Evolutionary conservation across 2,888 invertebrate genomes (phyloP).

Genomic region (Noctua fimbriata): DNA sequence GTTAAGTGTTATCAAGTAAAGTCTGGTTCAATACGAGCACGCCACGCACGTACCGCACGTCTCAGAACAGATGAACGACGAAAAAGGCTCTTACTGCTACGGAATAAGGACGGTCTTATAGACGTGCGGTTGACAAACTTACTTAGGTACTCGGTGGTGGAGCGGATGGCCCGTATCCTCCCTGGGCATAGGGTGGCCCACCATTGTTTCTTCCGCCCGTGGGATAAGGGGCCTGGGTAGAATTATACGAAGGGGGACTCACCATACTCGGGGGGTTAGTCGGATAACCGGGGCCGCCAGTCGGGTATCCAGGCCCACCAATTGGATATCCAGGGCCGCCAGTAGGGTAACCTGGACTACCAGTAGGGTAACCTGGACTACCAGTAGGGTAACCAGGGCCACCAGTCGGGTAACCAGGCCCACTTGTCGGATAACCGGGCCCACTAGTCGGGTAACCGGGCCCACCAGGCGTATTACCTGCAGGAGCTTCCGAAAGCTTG

Average conservation of each 20-base stretch:
- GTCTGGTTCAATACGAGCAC: conserved; percentile 22
- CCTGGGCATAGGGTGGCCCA: conserved; percentile 19
- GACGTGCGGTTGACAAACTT: not conserved
- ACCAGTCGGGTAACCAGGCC: conserved; percentile 1
- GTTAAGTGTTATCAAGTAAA: conserved; percentile 20
- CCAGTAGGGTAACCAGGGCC: conserved; percentile 9
- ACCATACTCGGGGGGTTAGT: conserved; percentile 2
- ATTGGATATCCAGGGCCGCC: conserved; percentile 16
- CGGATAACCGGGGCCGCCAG: conserved; percentile 29
- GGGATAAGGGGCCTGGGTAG: conserved; percentile 20
- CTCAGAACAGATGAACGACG: not conserved
- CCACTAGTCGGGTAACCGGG: conserved; percentile 7
- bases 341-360: conserved; percentile 11
- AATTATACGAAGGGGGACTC: conserved; percentile 16
- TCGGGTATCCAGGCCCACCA: conserved; percentile 13
- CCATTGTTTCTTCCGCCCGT: conserved; percentile 2
- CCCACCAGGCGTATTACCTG: not conserved
- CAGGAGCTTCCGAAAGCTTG: conserved; percentile 21
- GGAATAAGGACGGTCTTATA: not conserved
- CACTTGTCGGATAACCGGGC: conserved; percentile 3
- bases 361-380: not conserved
- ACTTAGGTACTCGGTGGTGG: conserved; percentile 43
- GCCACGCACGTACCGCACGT: too few species aligned
- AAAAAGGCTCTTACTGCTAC: not conserved
- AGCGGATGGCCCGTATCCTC: conserved; percentile 44